Evolutionary conservation across 2,888 invertebrate genomes (phyloP).

Genomic region (Drosophila subsilvestris): DNA sequence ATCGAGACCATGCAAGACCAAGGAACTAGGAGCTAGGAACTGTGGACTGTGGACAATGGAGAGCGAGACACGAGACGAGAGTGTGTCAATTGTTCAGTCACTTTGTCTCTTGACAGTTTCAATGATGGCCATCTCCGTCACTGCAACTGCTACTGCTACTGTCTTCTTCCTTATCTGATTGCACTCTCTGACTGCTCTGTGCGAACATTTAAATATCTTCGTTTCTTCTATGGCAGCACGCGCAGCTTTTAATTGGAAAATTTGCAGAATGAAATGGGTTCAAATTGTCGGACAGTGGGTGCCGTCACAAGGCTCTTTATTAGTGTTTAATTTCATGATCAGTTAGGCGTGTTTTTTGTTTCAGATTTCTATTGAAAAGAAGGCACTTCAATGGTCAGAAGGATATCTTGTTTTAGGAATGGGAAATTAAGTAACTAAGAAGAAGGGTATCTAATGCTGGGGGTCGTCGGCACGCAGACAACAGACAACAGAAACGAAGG

Average conservation of each 20-base stretch:
- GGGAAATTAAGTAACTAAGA: no score
- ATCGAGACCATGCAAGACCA: slow-evolving; percentile 6
- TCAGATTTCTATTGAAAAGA: no score
- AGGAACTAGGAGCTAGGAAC: neutral
- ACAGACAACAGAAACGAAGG: no score
- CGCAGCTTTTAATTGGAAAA: slow-evolving; percentile 22
- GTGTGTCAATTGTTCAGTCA: slow-evolving; percentile 32
- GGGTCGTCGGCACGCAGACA: no score
- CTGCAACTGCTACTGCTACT: slow-evolving; percentile 2
- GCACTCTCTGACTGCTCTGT: neutral
- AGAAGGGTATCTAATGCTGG: no score
- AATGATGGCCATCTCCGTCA: slow-evolving; percentile 7
- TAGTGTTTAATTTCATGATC: no score
- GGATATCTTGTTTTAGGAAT: no score
- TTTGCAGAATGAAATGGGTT: slow-evolving; percentile 7
- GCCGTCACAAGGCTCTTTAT: neutral
- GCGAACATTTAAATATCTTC: slow-evolving; percentile 22
- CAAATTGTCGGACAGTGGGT: neutral
- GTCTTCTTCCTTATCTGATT: neutral
- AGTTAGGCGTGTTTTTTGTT: no score
- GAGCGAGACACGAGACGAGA: neutral
- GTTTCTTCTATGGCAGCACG: slow-evolving; percentile 18
- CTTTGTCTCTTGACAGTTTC: slow-evolving; percentile 27
- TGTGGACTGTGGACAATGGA: no score
- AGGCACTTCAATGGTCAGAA: no score